Base-by-base conservation (phyloP, 64 coral and sea anemone genomes). In the Platygyra sinensis region DNA sequence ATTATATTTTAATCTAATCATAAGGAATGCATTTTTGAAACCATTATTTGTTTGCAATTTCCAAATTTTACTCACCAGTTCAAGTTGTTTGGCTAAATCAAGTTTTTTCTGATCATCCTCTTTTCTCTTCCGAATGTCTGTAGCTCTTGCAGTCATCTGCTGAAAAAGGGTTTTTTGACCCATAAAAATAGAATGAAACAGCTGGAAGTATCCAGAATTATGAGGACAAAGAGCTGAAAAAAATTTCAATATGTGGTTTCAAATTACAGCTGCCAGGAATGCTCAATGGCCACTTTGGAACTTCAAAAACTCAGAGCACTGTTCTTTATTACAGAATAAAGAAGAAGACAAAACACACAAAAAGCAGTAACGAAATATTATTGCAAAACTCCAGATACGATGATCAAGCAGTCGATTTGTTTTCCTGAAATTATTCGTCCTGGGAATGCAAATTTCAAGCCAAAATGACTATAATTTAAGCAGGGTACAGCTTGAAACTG, bases 71-170 rank as follows among this genome's bases (percentile, higher is more conserved):
- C 86, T 87, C 52, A 97, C 95, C 91, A 86, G 78, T 75, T 97
- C 95, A 57, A 93, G 78, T 32, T 94, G 91, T 86, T 82, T 91
- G 0, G 95, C 92, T 30, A 88, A 89, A 82, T 94, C 95, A 20
- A 97, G 73, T 55, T 80, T 94, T 19, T 75, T 75, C n/a, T 85
- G 83, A 14, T 94, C 92, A 13, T 90, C 91, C 72, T 94, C 88
- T 69, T 83, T 82, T 71, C 67, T 93, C 52, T 97, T 97, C 36
- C 88, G 82, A n/a, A 25, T 80, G 64, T 88, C 88, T 28, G 83
- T 38, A 50, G 72, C 86, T 77, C 74, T 59, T 30, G 51, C 65
- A 64, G 73, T 73, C 50, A 71, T 30, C 7, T 91, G 94, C 94
- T 95, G 71, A 86, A 87, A 83, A 86, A 28, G 86, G 69, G 52